Evolutionary conservation across 37 sponge, comb jelly and placozoan species (phyloP).

Genomic region (Spongia lamella): DNA sequence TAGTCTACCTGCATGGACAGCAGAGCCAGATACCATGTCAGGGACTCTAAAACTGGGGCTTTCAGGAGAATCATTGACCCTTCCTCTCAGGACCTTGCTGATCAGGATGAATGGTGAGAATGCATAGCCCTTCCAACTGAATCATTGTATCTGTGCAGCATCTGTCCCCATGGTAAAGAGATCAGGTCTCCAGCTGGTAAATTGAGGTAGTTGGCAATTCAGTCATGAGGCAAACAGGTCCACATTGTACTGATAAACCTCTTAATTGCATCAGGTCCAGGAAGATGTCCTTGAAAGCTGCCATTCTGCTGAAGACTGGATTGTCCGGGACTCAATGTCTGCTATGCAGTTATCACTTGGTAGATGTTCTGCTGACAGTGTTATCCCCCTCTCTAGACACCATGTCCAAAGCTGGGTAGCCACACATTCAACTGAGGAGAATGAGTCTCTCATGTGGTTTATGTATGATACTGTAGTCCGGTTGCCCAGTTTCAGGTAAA

Average conservation of each 20-base stretch:
- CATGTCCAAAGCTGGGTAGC: constrained; percentile 35
- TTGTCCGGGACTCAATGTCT: no score
- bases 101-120: constrained; percentile 62
- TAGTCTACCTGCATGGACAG: constrained; percentile 13
- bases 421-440: not conserved
- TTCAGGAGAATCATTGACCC: constrained; percentile 13
- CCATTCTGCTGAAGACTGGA: no score
- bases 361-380: not conserved
- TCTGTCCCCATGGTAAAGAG: constrained; percentile 45
- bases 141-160: constrained; percentile 24
- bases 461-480: no score
- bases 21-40: constrained; percentile 45
- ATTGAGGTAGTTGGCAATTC: constrained; percentile 43
- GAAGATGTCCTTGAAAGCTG: no score
- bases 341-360: constrained; percentile 2
- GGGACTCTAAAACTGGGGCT: constrained; percentile 27
- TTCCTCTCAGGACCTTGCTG: constrained; percentile 31
- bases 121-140: constrained; percentile 20
- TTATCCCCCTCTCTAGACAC: not conserved
- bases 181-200: constrained; percentile 47
- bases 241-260: no score
- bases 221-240: constrained; percentile 48
- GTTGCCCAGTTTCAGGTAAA: no score
- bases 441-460: no score
- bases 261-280: no score